Base-by-base conservation (phyloP, 2,113 vertebrate genomes). In the Dipodomys stephensi region DNA sequence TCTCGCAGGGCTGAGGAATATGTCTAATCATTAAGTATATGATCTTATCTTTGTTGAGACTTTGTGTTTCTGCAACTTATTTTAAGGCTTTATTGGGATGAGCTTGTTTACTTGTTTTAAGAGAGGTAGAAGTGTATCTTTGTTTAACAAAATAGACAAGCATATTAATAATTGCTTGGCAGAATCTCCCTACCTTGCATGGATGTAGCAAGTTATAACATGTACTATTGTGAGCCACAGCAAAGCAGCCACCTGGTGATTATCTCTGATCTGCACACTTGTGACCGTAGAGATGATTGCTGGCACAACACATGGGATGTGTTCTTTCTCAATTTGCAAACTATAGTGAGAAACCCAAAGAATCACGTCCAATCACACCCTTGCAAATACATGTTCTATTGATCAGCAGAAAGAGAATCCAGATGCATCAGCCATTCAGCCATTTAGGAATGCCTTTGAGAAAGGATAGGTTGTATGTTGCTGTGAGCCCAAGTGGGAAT, bases 51-150 rank as follows among this genome's bases (percentile, higher is more conserved):
- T 74, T 84, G 94, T 69, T 77, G 64, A 60, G 35, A 74, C 87
- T 81, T 67, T 32, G 53, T 46, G 39, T 90, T 84, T 72, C 73
- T 76, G 30, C 19, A 87, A 82, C 71, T 89, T 49, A 79, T 90
- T 90, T 96, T 81, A 95, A 91, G 78, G 62, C 49, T 93, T 83
- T 79, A 79, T 95, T 92, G 93, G 62, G 46, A 89, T 81, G 91
- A 88, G 68, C 19, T 95, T 78, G 87, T 85, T 93, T 82, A 95
- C 53, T 77, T 91, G 8, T 87, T 79, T 91, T 79, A 88, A 96
- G 62, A 85, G 78, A 95, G 28, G 32, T 57, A n/a, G 30, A 69
- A 73, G 32, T 60, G 19, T 81, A 35, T 67, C 60, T 90, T 73
- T 82, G 88, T 82, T 57, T 57, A 57, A 57, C 73, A 92, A 87